Base-by-base conservation (phyloP, 2,797 vertebrate genomes). In the Danio kyathit region DNA sequence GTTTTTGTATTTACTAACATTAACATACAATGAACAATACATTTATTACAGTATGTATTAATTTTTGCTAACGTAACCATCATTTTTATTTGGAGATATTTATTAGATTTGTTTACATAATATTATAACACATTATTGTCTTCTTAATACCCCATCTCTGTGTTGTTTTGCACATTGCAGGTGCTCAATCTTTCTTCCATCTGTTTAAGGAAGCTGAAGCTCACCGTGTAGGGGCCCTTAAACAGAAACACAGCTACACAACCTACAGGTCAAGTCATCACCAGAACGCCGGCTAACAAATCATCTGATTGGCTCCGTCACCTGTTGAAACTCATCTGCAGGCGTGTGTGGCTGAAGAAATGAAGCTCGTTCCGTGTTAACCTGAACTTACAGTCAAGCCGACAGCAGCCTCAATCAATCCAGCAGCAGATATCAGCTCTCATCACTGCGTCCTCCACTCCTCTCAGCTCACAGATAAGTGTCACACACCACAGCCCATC, bases 391-490 rank as follows among this genome's bases (percentile, higher is more conserved):
- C 46, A 69, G 74, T 57, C 0, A 9, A 51, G 29, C 63, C 72
- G 65, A 82, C 81, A 65, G 67, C 76, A 16, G 72, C 44, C 66
- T 83, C 70, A 74, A 73, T 79, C 85, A 76, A 60, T 69, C 73
- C 60, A 1, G 44, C 41, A 69, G 74, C 66, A 41, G 67, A 52
- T 56, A 56, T 60, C 44, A 59, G 74, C n/a, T 43, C 83, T 76
- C 83, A 86, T 86, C 81, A 49, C 16, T 12, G 5, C 46, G 1
- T 80, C 29, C 59, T 76, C 52, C 67, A 52, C 38, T n/a, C 6
- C 70, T 76, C 79, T 74, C 76, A 52, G 49, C 65, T 52, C 14
- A 81, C 60, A 59, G 85, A 86, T 79, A 79, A 83, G 77, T 67
- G 51, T 64, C 51, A 11, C 43, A 19, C 46, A 14, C 54, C 21